phyloP scores from a whole-genome alignment of 2,113 vertebrate species.

The Seriola quinqueradiata region DNA sequence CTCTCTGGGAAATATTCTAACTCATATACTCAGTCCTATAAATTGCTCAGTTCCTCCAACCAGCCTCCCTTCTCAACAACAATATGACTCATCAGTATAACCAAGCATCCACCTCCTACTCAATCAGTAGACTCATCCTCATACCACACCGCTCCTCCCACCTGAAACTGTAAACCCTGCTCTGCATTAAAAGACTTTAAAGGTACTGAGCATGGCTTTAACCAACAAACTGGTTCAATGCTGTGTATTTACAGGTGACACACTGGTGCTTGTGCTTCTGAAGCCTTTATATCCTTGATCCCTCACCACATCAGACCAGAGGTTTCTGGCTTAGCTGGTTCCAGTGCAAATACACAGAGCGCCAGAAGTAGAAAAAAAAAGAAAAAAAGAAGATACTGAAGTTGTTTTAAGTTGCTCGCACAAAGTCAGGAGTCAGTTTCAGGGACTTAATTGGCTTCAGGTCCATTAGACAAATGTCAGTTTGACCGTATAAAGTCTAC shows the following conservation, averaged over 20 bases:
- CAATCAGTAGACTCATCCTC: constrained; percentile 39
- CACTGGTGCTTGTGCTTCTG: constrained; percentile 9
- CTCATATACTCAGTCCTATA: constrained; percentile 33
- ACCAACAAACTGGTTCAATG: constrained; percentile 22
- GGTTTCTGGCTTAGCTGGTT: constrained; percentile 56
- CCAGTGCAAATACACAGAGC: constrained; percentile 54
- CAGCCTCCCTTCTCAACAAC: constrained; percentile 30
- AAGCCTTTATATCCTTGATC: constrained; percentile 8
- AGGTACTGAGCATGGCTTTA: neutral
- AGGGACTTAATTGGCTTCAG: constrained; percentile 32
- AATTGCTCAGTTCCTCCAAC: constrained; percentile 30
- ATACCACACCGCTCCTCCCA: constrained; percentile 36
- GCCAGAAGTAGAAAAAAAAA: constrained; percentile 16
- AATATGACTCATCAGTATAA: constrained; percentile 49
- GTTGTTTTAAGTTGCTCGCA: constrained; percentile 43
- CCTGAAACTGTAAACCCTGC: constrained; percentile 40
- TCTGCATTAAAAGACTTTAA: constrained; percentile 16
- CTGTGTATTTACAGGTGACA: constrained; percentile 31
- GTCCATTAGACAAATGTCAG: constrained; percentile 24
- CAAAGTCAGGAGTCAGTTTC: constrained; percentile 18
- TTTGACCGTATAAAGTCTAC: constrained; percentile 1
- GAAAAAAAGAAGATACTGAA: constrained; percentile 10
- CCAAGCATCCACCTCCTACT: constrained; percentile 35
- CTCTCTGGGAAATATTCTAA: constrained; percentile 43
- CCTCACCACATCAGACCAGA: neutral